Conservation (phyloP, 2,113 vertebrate genomes). For the Alligator mississippiensis region DNA sequence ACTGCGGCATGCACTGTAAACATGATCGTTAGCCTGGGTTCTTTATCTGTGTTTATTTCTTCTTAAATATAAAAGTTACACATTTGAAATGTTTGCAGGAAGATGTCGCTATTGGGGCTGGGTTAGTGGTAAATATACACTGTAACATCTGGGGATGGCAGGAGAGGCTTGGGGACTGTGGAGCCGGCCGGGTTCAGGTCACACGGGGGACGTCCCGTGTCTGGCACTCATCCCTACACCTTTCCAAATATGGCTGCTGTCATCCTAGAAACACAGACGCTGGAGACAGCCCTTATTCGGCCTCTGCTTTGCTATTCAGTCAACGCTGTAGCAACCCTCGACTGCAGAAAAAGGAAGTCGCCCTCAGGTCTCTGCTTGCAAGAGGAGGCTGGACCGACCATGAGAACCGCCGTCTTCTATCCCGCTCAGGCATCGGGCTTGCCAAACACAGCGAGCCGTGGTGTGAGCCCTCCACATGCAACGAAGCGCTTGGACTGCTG, state of each 20-base stretch:
- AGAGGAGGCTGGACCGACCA: fast-evolving
- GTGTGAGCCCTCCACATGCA: neutral
- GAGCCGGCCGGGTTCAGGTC: neutral
- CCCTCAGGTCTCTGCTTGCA: neutral
- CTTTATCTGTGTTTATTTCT: constrained; percentile 70
- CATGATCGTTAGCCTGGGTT: constrained; percentile 32
- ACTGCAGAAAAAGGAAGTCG: neutral
- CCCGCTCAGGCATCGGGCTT: neutral
- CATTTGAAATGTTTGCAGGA: constrained; percentile 67
- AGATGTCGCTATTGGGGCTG: constrained; percentile 32
- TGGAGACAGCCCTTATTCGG: neutral
- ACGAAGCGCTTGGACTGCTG: neutral
- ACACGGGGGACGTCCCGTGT: fast-evolving
- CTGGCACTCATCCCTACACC: neutral
- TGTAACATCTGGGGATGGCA: neutral
- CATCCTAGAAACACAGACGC: neutral
- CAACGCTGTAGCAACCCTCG: neutral
- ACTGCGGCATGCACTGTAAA: constrained; percentile 63
- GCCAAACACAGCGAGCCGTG: neutral
- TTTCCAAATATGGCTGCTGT: neutral
- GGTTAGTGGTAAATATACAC: constrained; percentile 49
- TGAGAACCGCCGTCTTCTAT: fast-evolving
- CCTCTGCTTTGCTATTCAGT: neutral
- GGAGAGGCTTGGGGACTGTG: neutral
- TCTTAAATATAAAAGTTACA: constrained; percentile 79